phyloP scores from a whole-genome alignment of 2,888 invertebrate genomes.

The Caenorhabditis sp. region DNA sequence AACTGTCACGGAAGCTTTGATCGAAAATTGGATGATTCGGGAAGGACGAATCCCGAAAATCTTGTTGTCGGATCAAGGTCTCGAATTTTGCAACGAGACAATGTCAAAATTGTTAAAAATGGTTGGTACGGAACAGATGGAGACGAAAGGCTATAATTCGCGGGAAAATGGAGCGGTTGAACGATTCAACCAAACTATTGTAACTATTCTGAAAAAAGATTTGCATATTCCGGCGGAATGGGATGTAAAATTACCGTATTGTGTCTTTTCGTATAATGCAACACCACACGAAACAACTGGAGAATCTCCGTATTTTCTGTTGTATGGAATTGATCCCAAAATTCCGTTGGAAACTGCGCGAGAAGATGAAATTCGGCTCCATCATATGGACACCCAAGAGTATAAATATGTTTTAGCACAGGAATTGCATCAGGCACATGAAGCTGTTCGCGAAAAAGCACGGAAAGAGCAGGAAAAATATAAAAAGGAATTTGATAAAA shows the following conservation, averaged over 20 bases:
- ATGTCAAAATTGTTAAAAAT: slow-evolving; percentile 18
- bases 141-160: slow-evolving; percentile 38
- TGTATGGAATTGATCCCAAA: background rate
- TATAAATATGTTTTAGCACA: background rate
- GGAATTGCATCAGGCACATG: background rate
- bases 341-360: background rate
- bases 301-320: background rate
- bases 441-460: background rate
- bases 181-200: slow-evolving; percentile 33
- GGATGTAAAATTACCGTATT: background rate
- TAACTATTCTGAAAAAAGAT: slow-evolving; percentile 24
- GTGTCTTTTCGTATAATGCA: background rate
- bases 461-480: background rate
- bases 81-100: slow-evolving; percentile 18
- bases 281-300: background rate
- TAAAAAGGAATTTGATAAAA: background rate
- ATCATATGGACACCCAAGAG: background rate
- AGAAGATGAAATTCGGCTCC: background rate
- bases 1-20: slow-evolving; percentile 22
- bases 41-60: slow-evolving; percentile 21
- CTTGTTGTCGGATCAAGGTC: slow-evolving; percentile 28
- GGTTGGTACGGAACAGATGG: slow-evolving; percentile 6
- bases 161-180: slow-evolving; percentile 44
- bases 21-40: slow-evolving; percentile 22
- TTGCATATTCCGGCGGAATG: background rate